Percentiles rank a stretch among this genome's conserved stretches.
Conservation (phyloP, 2,113 vertebrate genomes). For the Lampris incognitus region DNA sequence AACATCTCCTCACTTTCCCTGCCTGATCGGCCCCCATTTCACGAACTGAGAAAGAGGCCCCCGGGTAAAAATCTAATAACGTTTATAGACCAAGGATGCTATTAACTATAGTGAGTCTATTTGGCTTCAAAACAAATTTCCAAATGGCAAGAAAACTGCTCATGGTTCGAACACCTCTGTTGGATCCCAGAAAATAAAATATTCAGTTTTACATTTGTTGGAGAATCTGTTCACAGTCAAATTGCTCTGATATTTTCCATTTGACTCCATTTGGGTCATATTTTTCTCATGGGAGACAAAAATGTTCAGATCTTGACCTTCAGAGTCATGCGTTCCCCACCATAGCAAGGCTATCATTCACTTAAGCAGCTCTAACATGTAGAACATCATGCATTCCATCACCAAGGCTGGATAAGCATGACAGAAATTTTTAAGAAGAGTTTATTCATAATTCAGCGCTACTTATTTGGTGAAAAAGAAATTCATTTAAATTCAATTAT, state of each 20-base stretch:
- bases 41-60: constrained; percentile 45
- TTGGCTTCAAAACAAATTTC: constrained; percentile 44
- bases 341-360: constrained; percentile 31
- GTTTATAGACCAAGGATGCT: constrained; percentile 47
- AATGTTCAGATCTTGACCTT: constrained; percentile 48
- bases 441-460: no score
- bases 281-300: constrained; percentile 33
- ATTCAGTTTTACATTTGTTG: neutral
- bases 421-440: no score
- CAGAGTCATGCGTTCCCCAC: constrained; percentile 44
- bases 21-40: constrained; percentile 50
- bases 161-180: constrained; percentile 16
- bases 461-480: no score
- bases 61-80: constrained; percentile 61
- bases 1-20: constrained; percentile 8
- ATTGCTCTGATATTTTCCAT: neutral
- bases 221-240: constrained; percentile 18
- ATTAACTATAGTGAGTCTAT: constrained; percentile 42
- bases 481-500: no score
- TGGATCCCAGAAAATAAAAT: neutral
- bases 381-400: constrained; percentile 13
- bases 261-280: constrained; percentile 7
- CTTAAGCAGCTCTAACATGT: constrained; percentile 23
- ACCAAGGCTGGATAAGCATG: neutral
- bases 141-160: constrained; percentile 16